Evolutionary conservation across 2,888 invertebrate genomes (phyloP).

Genomic region (Eueremaeus valkanovi): DNA sequence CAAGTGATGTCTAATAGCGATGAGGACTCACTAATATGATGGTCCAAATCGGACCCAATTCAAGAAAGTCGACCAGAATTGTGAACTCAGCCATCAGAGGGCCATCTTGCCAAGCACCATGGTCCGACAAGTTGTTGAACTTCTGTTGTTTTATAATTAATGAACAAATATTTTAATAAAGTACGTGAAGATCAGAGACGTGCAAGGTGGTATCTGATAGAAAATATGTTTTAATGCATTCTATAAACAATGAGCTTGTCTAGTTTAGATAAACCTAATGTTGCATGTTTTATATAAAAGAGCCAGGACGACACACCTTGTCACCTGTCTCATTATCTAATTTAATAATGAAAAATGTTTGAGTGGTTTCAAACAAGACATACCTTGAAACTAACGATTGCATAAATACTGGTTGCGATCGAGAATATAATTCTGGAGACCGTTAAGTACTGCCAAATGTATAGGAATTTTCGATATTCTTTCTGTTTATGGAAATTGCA

Average conservation of each 20-base stretch:
- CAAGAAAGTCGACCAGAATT: not conserved
- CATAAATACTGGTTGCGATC: conserved; percentile 3
- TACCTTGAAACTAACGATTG: not conserved
- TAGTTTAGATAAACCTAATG: no score
- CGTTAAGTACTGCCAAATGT: not conserved
- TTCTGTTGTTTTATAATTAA: not conserved
- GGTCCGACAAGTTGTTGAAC: not conserved
- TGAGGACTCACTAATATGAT: not conserved
- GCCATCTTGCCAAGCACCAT: not conserved
- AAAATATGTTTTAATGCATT: no score
- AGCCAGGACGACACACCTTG: no score
- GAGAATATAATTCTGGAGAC: not conserved
- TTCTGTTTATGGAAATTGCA: not conserved
- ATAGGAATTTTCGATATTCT: not conserved
- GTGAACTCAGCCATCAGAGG: not conserved
- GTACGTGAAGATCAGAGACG: no score
- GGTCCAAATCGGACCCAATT: not conserved
- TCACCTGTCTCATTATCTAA: no score
- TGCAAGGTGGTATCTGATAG: no score
- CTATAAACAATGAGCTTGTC: no score
- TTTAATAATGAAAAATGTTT: no score
- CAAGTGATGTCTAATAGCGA: not conserved
- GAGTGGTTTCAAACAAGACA: no score
- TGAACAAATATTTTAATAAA: no score
- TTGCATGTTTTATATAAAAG: no score